Conservation (phyloP, 2,797 vertebrate genomes). For the Enteromius fasciolatus region DNA sequence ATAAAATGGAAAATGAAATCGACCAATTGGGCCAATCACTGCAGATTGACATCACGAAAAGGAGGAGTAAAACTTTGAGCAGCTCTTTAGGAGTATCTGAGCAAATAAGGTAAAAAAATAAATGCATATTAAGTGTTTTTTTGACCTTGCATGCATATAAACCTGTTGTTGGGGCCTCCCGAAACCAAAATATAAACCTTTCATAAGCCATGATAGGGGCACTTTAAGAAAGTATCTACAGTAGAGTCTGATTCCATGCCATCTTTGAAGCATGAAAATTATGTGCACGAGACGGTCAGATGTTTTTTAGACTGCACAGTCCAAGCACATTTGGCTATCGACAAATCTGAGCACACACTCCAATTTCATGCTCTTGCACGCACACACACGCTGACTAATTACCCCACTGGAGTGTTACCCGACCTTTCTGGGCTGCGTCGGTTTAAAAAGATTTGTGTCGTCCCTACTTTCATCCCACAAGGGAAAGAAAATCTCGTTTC, state of each 20-base stretch:
- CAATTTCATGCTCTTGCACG: conserved; percentile 39
- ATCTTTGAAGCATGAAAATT: neutral
- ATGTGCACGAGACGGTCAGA: neutral
- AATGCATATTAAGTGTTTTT: no score
- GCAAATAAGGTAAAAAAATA: no score
- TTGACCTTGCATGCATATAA: no score
- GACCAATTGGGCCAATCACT: no score
- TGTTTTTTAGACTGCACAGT: neutral
- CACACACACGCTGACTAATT: conserved; percentile 17
- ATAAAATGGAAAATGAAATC: no score
- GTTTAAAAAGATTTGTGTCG: conserved; percentile 45
- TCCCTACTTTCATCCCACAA: conserved; percentile 18
- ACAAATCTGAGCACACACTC: conserved; percentile 23
- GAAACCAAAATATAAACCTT: no score
- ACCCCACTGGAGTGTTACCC: conserved; percentile 48
- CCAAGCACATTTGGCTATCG: conserved; percentile 20
- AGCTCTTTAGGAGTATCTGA: no score
- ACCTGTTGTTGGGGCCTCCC: no score
- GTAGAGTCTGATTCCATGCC: neutral
- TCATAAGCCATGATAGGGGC: no score
- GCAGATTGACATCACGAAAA: no score
- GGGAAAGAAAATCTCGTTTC: conserved; percentile 22
- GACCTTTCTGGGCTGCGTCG: conserved; percentile 15
- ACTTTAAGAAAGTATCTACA: neutral
- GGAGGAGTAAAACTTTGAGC: no score